phyloP scores from a whole-genome alignment of 2,888 invertebrate genomes.

The Agrochola litura region DNA sequence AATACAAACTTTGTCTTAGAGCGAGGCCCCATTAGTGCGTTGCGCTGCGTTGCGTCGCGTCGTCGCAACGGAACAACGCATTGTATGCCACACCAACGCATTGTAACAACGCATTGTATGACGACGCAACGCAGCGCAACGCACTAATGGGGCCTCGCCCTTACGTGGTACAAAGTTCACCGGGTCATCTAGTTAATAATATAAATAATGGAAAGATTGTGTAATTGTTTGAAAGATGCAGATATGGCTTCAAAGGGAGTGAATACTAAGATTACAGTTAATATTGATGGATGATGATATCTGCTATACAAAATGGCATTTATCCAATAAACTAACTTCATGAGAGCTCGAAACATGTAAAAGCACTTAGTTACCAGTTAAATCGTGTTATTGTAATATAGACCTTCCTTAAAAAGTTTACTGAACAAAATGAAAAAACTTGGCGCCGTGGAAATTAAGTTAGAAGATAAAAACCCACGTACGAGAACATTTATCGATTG shows the following conservation, averaged over 20 bases:
- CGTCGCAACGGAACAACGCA: too few relatives aligned
- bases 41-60: too few relatives aligned
- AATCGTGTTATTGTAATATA: background rate
- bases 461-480: background rate
- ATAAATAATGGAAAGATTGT: background rate
- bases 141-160: too few relatives aligned
- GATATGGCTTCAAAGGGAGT: background rate
- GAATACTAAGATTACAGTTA: background rate
- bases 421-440: background rate
- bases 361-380: background rate
- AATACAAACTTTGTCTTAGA: too few relatives aligned
- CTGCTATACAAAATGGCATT: background rate
- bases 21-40: too few relatives aligned
- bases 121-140: too few relatives aligned
- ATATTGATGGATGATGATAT: background rate
- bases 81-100: too few relatives aligned
- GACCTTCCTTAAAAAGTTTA: background rate
- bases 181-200: background rate
- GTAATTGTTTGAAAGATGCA: background rate
- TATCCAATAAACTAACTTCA: background rate
- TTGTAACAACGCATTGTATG: too few relatives aligned
- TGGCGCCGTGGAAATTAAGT: background rate
- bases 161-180: too few relatives aligned
- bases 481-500: slow-evolving; percentile 8
- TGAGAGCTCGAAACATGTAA: background rate